phyloP scores from a whole-genome alignment of 2,888 invertebrate species.

The Metallyticus violacea region DNA sequence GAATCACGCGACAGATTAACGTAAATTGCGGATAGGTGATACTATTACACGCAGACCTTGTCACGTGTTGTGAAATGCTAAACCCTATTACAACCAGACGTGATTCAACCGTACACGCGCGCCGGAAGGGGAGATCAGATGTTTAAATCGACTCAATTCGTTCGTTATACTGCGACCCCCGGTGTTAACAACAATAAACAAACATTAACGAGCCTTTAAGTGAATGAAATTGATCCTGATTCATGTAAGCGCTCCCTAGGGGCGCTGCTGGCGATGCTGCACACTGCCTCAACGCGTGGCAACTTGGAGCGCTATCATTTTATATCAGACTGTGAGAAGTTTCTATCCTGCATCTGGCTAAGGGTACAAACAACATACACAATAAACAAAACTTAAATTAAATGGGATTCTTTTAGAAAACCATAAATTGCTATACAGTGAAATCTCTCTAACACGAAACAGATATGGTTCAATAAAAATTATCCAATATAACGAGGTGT shows the following conservation, averaged over 20 bases:
- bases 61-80: not conserved
- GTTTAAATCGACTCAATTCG: not conserved
- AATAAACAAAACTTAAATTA: too few relatives aligned
- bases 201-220: not conserved
- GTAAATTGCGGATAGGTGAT: not conserved
- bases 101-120: not conserved
- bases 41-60: not conserved
- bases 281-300: not conserved
- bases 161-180: not conserved
- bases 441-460: too few relatives aligned
- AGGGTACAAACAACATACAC: too few relatives aligned
- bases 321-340: not conserved
- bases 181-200: not conserved
- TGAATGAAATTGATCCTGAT: not conserved
- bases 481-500: too few relatives aligned
- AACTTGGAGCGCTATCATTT: not conserved
- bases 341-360: too few relatives aligned
- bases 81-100: not conserved
- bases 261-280: not conserved
- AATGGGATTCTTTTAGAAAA: too few relatives aligned
- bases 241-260: not conserved
- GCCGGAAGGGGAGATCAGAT: not conserved
- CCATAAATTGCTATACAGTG: too few relatives aligned
- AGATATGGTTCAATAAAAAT: too few relatives aligned
- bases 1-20: not conserved